A percentile compares a stretch with the other conserved stretches of the same genome.
Evolutionary conservation across 2,888 invertebrate species (phyloP).

Genomic region (Oscheius sp.): DNA sequence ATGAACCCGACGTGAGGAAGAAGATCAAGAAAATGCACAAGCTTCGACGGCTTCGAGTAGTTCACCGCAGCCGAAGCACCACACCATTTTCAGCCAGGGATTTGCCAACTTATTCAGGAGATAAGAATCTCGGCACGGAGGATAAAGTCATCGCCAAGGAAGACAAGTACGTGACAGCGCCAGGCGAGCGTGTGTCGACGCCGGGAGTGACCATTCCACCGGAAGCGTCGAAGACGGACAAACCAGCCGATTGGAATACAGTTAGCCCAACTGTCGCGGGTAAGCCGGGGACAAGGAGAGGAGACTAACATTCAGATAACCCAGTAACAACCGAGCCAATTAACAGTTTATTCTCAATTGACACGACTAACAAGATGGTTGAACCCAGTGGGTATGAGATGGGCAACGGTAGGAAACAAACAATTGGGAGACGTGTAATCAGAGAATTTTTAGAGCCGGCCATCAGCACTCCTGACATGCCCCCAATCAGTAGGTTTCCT

Average conservation of each 20-base stretch:
- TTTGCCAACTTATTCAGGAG: constrained; percentile 11
- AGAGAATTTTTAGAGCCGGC: constrained; percentile 10
- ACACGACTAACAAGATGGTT: constrained; percentile 8
- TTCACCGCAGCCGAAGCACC: constrained; percentile 16
- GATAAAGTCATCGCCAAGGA: constrained; percentile 21
- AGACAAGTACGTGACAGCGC: constrained; percentile 19
- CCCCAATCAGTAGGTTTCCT: constrained; percentile 25
- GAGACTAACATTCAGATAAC: not conserved
- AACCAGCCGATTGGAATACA: not conserved
- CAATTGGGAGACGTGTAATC: not conserved
- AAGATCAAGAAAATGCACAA: constrained; percentile 24
- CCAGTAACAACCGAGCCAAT: constrained; percentile 14
- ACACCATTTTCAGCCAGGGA: constrained; percentile 3
- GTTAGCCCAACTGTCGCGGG: not conserved
- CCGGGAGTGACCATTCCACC: constrained; percentile 30
- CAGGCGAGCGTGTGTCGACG: constrained; percentile 1
- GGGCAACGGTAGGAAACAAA: constrained; percentile 1
- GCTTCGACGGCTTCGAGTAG: constrained; percentile 23
- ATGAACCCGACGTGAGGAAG: not conserved
- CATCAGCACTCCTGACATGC: constrained; percentile 13
- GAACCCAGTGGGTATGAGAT: constrained; percentile 32
- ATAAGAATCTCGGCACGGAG: not conserved
- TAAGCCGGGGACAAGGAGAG: not conserved
- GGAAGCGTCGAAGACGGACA: not conserved
- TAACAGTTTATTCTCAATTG: constrained; percentile 13